phyloP scores from a whole-genome alignment of 2,113 vertebrate species.

The Heloderma charlesbogerti region DNA sequence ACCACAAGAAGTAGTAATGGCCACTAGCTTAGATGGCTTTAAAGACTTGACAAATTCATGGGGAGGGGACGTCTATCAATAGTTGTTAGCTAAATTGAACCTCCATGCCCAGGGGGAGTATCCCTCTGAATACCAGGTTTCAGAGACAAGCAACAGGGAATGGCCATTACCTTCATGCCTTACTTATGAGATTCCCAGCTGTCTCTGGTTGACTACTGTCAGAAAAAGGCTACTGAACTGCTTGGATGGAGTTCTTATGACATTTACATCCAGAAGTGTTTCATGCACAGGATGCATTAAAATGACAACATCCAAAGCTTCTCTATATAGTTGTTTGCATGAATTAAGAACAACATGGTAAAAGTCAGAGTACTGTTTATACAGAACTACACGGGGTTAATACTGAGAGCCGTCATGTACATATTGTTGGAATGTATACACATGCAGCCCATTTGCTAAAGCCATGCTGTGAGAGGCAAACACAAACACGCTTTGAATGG shows the following conservation, averaged over 20 bases:
- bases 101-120: not conserved
- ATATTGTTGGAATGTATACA: not conserved
- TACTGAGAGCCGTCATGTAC: not conserved
- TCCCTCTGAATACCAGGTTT: not conserved
- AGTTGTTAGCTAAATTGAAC: not conserved
- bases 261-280: too few species aligned
- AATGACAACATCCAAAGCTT: not conserved
- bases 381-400: not conserved
- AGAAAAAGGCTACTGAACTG: not conserved
- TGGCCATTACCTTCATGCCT: not conserved
- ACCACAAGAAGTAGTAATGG: not conserved
- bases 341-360: not conserved
- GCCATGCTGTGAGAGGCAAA: not conserved
- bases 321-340: not conserved
- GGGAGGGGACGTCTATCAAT: not conserved
- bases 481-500: not conserved
- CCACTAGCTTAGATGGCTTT: not conserved
- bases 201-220: too few species aligned
- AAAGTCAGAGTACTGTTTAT: not conserved
- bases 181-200: not conserved
- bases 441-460: not conserved
- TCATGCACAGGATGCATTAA: not conserved
- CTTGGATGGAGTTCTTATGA: not conserved
- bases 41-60: not conserved
- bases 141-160: not conserved